Evolutionary conservation across 2,888 invertebrate genomes (phyloP).

Genomic region (Chrysolina americana): DNA sequence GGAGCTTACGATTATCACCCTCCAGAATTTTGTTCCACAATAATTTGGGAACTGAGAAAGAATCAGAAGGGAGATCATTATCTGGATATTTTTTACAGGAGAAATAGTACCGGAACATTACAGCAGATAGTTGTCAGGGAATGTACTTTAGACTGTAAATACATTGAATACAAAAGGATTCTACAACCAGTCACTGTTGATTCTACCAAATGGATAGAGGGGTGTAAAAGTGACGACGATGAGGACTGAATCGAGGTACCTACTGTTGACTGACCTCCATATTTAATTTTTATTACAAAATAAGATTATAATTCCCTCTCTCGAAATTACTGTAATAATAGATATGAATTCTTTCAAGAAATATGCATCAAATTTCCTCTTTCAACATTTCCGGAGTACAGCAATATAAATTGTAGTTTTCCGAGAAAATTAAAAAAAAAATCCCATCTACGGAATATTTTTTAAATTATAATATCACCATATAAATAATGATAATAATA

Average conservation of each 20-base stretch:
- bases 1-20: conserved; percentile 78
- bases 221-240: background rate
- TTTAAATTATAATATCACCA: no score
- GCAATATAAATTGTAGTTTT: no score
- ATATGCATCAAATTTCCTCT: no score
- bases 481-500: no score
- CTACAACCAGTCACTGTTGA: conserved; percentile 20
- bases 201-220: conserved; percentile 4
- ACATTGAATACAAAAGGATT: conserved; percentile 7
- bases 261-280: no score
- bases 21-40: conserved; percentile 79
- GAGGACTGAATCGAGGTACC: no score
- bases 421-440: no score
- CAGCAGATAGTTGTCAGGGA: background rate
- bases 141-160: background rate
- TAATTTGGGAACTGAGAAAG: conserved; percentile 78
- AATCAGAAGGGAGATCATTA: conserved; percentile 55
- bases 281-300: background rate
- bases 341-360: no score
- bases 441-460: no score
- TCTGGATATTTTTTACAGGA: conserved; percentile 75
- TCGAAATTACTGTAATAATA: no score
- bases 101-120: conserved; percentile 65
- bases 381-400: no score
- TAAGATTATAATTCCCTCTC: no score